A percentile compares a stretch with the other conserved stretches of the same genome.
Conservation (phyloP, 2,113 vertebrate genomes). For the Callionymus lyra region DNA sequence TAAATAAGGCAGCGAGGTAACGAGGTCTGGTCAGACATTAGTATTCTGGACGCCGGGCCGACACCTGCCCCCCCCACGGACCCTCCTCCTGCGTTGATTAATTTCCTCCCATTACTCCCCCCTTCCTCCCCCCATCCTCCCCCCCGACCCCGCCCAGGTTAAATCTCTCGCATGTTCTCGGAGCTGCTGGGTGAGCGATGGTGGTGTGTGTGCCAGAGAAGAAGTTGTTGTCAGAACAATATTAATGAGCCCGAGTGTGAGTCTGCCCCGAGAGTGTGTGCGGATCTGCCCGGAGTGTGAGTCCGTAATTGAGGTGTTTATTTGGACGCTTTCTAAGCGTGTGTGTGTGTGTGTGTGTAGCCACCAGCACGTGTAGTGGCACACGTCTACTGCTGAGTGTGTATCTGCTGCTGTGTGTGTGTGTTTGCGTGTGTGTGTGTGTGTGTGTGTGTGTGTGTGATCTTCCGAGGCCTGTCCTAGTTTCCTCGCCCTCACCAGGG, state of each 20-base stretch:
- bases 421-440: slow-evolving; percentile 43
- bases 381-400: slow-evolving; percentile 24
- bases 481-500: slow-evolving; percentile 69
- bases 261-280: slow-evolving; percentile 14
- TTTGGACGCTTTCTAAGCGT: slow-evolving; percentile 18
- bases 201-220: slow-evolving; percentile 63
- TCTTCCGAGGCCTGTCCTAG: slow-evolving; percentile 75
- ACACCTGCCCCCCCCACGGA: slow-evolving; percentile 62
- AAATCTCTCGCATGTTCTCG: slow-evolving; percentile 59
- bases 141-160: slow-evolving; percentile 67
- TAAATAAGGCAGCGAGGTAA: too few species aligned
- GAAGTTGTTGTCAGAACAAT: slow-evolving; percentile 72
- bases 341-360: slow-evolving; percentile 6
- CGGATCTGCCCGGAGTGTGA: slow-evolving; percentile 2
- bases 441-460: slow-evolving; percentile 23
- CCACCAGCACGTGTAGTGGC: not conserved
- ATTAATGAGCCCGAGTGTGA: slow-evolving; percentile 65
- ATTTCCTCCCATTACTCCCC: slow-evolving; percentile 76
- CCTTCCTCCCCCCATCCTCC: slow-evolving; percentile 50
- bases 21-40: slow-evolving; percentile 57
- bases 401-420: slow-evolving; percentile 30
- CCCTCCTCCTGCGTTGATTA: slow-evolving; percentile 74
- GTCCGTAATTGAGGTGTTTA: slow-evolving; percentile 14
- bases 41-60: slow-evolving; percentile 62
- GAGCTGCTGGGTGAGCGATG: slow-evolving; percentile 64